Base-by-base conservation (phyloP, 2,888 invertebrate genomes). In the Herminia tarsipennalis region DNA sequence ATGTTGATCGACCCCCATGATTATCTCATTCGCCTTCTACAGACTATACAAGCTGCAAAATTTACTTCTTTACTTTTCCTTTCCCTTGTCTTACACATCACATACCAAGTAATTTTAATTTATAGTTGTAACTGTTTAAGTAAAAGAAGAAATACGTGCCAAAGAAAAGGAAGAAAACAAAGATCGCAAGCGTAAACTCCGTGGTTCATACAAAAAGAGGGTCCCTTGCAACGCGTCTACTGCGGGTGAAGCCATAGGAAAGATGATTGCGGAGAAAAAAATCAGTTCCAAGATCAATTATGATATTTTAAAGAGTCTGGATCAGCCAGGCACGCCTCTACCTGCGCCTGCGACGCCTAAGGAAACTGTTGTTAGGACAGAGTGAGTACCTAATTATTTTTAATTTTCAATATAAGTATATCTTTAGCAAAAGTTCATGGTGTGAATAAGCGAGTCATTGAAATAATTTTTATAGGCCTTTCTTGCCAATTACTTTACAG, bases 251-350 rank as follows among this genome's bases (percentile, higher is more conserved):
- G 99, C 99, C 0, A 98, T 99, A 30, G 97, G 98, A 78, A 98
- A 98, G 87, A 98, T 99, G 94, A 89, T 99, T 12, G 97, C 89
- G 62, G 99, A 99, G 79, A 98, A 98, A 86, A 97, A 97, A 77
- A 96, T 99, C 58, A 99, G 99, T 2, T 95, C 94, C 2, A 99
- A 99, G 92, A 98, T 99, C 41, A 99, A 99, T 86, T 99, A 99
- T 76, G 99, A 99, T 66, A 98, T 99, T 24, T 87, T 99, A 47
- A 96, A 96, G 81, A 96, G 95, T 65, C 88, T 98, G 41, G 95
- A 94, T 60, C 81, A 81, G 18, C 81, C 84, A 0, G 86, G 81
- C 0, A 83, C 81, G 0, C 72, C 76, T 0, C n/a, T 69, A 16
- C 71, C 79, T 0, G 50, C 68, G 0, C 30, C 65, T 2, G 0